These are phyloP conservation scores for Fringilla coelebs DNA, from an alignment of 2,797 vertebrate genomes.

Conservation along the genomic window DNA sequence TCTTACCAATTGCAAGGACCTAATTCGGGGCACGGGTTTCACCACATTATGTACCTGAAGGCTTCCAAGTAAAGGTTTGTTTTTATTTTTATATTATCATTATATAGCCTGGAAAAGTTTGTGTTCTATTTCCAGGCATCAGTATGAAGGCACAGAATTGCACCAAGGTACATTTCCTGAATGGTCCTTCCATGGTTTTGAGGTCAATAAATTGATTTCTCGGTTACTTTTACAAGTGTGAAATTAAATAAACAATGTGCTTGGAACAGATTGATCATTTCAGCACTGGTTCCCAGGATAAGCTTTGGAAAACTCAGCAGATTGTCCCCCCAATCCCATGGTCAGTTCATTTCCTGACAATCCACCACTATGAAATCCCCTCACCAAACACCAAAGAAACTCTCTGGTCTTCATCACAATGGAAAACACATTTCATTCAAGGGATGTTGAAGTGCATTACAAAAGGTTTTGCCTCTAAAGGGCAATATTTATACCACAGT, in stretches of 20 bases:
- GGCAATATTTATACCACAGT: not conserved
- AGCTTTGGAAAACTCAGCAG: not conserved
- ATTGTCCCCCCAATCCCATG: accelerated
- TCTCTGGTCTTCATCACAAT: not conserved
- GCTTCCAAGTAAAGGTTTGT: not conserved
- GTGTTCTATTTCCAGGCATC: not conserved
- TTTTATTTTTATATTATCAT: not conserved
- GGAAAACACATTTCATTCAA: not conserved
- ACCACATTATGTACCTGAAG: not conserved
- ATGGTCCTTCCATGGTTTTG: accelerated
- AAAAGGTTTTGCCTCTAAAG: not conserved
- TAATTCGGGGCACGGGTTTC: not conserved
- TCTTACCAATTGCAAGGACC: not conserved
- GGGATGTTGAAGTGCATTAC: not conserved
- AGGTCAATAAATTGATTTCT: not conserved
- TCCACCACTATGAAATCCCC: not conserved
- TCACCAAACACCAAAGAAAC: not conserved
- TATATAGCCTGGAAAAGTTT: not conserved
- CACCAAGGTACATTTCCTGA: not conserved
- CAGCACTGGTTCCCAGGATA: not conserved
- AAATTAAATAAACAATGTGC: not conserved
- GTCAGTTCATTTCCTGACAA: not conserved
- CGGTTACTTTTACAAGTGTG: not conserved
- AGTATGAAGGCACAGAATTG: not conserved
- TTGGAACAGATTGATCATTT: not conserved